phyloP scores from a whole-genome alignment of 2,888 invertebrate species.

The Drosophila dives region DNA sequence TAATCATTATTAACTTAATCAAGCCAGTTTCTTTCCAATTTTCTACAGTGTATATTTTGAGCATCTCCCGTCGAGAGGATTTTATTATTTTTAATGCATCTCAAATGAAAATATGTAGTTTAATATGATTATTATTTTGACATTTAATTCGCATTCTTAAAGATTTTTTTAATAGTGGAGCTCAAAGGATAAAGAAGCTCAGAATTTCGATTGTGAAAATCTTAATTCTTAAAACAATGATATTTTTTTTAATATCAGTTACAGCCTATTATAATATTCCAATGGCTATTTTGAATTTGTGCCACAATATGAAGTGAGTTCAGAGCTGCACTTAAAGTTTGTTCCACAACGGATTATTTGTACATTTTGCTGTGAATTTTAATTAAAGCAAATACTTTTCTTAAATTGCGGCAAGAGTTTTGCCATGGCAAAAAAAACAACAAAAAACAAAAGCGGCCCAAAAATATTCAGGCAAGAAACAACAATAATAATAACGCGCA shows the following conservation, averaged over 20 bases:
- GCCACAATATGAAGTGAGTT: not conserved
- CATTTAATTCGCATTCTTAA: not conserved
- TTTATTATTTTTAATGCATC: not conserved
- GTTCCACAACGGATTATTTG: not conserved
- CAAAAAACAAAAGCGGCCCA: conserved; percentile 27
- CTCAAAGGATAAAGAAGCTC: not conserved
- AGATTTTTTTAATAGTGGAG: not conserved
- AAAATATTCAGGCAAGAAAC: conserved; percentile 10
- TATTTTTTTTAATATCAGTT: not conserved
- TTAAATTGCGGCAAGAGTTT: conserved; percentile 29
- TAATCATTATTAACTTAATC: conserved; percentile 49
- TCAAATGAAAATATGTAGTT: not conserved
- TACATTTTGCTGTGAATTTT: conserved; percentile 48
- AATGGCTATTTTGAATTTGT: not conserved
- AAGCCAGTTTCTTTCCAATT: conserved; percentile 22
- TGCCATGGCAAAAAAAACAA: conserved; percentile 7
- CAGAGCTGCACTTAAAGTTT: not conserved
- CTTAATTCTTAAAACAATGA: not conserved
- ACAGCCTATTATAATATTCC: not conserved
- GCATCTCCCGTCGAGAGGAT: not conserved
- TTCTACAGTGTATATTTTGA: not conserved
- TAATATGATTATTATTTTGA: not conserved
- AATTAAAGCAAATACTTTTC: conserved; percentile 56
- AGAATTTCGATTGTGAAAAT: not conserved
- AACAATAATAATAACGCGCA: conserved; percentile 36